Base-by-base conservation (phyloP, 2,888 invertebrate species). In the Zygaena filipendulae region DNA sequence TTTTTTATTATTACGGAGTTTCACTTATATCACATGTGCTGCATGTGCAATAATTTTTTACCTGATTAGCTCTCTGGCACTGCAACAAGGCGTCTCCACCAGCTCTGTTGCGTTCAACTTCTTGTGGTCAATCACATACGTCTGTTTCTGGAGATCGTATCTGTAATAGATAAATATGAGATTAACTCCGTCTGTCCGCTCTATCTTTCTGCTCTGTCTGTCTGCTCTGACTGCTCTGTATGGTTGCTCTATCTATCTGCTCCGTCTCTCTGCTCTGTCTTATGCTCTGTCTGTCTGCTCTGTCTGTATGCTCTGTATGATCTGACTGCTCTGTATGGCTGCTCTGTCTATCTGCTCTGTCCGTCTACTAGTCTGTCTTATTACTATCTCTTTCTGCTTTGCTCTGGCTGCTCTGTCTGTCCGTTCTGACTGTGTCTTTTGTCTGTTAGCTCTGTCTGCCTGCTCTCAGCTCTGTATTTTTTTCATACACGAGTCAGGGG, bases 31-130 rank as follows among this genome's bases (percentile, higher is more conserved):
- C 16, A 16, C 16, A 3, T 7, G 1, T 24, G 11, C 14, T 7
- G 10, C 11, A 10, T 18, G 16, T 14, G 11, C 7, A 3, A 13
- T 7, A 13, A 16, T 3, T 5, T 11, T 20, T 40, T 42, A 70
- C 74, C 52, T 50, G 29, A 60, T 43, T 0, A 91, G 64, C 30
- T 90, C 84, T 30, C 83, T 81, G 0, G 92, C 92, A 43, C 90
- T 90, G 58, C 89, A 90, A 4, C 85, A 66, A 0, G 92, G 92
- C 0, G 90, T 89, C 18, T 84, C 80, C 0, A 87, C 79, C 1
- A 84, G 81, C 38, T 84, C 84, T 0, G 84, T 83, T 11, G 64
- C 62, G 42, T 90, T 83, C 47, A 91, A 81, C 32, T 83, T 81
- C 27, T 82, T 79, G 47, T 86, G 84, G 29, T 90, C 86, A n/a